Evolutionary conservation across 2,797 vertebrate genomes (phyloP).

Genomic region (Carcharodon carcharias): DNA sequence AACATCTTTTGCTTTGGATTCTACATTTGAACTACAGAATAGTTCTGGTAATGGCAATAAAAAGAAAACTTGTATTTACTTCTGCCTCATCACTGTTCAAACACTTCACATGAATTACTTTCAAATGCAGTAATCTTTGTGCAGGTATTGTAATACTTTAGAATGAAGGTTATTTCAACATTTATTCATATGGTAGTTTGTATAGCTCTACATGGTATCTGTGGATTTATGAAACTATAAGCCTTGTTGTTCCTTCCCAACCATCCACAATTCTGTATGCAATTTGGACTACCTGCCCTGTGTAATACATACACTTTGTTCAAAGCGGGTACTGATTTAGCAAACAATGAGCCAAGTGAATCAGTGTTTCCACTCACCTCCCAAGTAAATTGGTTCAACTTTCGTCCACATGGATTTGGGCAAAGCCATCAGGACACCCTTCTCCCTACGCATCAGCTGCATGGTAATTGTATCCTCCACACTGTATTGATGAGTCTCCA

Average conservation of each 20-base stretch:
- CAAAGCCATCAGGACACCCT: constrained; percentile 84
- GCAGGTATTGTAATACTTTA: neutral
- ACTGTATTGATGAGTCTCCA: constrained; percentile 83
- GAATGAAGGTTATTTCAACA: neutral
- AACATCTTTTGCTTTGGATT: neutral
- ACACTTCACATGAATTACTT: neutral
- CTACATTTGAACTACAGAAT: neutral
- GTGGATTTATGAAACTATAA: too few relatives aligned
- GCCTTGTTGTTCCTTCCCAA: neutral
- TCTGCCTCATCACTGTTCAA: neutral
- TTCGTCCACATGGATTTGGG: constrained; percentile 88
- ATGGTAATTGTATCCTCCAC: constrained; percentile 86
- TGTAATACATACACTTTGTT: neutral
- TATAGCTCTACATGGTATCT: neutral
- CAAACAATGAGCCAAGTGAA: neutral
- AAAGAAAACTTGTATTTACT: neutral
- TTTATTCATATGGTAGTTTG: neutral
- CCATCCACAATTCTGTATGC: neutral
- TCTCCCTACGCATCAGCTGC: constrained; percentile 91
- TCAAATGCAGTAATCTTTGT: neutral
- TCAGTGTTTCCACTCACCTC: constrained; percentile 61
- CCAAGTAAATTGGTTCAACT: constrained; percentile 80
- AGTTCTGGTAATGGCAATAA: neutral
- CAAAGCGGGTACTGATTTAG: neutral
- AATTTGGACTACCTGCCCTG: neutral